These are phyloP conservation scores for Seriola rivoliana DNA, from an alignment of 2,113 vertebrate species.

Conservation along the genomic window DNA sequence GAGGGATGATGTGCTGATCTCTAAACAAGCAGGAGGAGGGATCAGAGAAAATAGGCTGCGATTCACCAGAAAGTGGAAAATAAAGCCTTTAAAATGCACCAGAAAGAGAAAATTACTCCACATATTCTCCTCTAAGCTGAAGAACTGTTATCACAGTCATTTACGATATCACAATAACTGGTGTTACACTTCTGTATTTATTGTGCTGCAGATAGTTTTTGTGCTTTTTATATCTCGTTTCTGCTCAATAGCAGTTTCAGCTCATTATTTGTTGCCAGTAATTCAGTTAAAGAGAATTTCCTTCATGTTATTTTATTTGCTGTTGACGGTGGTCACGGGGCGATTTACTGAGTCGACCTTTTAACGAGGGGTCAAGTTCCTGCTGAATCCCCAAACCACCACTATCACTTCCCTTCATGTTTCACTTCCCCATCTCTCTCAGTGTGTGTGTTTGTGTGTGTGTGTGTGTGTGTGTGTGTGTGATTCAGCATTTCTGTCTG, in stretches of 20 bases:
- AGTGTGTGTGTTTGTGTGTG: conserved; percentile 17
- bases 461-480: conserved; percentile 32
- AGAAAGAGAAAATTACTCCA: conserved; percentile 37
- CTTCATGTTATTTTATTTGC: conserved; percentile 44
- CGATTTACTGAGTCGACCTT: conserved; percentile 68
- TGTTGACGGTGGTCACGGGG: conserved; percentile 49
- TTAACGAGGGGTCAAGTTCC: conserved; percentile 63
- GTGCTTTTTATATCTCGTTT: neutral
- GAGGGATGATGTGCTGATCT: conserved; percentile 70
- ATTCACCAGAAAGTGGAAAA: conserved; percentile 36
- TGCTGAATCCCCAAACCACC: conserved; percentile 72
- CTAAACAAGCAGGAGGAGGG: conserved; percentile 5
- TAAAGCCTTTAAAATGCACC: conserved; percentile 20
- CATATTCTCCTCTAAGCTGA: neutral
- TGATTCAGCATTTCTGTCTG: conserved; percentile 52
- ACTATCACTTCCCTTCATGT: conserved; percentile 64
- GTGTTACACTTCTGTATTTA: neutral
- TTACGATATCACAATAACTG: neutral
- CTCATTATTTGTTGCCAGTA: conserved; percentile 18
- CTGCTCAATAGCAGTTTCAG: neutral
- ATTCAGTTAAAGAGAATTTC: conserved; percentile 34
- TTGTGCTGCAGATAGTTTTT: conserved; percentile 3
- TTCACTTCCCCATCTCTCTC: conserved; percentile 62
- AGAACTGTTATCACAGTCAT: conserved; percentile 27
- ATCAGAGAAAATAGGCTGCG: conserved; percentile 16